Conservation (phyloP, 1,140 invertebrate species). For the Drosophila lowei region DNA sequence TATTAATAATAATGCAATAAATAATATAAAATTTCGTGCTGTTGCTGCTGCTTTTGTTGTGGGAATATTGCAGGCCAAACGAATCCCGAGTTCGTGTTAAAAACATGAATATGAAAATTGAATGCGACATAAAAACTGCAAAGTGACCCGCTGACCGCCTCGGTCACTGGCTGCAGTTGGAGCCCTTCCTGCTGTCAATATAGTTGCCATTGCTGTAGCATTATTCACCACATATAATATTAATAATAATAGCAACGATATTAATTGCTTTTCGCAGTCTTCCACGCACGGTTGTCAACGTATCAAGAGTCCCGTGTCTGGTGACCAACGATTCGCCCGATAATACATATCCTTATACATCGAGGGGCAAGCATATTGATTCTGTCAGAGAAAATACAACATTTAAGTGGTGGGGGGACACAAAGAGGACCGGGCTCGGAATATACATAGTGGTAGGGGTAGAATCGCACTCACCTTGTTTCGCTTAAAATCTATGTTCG, state of each 20-base stretch:
- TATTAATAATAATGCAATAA: conserved; percentile 51
- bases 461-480: conserved; percentile 84
- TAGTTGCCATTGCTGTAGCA: conserved; percentile 41
- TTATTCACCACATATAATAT: conserved; percentile 45
- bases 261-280: conserved; percentile 34
- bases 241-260: conserved; percentile 25
- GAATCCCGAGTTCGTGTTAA: conserved; percentile 64
- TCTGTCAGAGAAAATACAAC: conserved; percentile 77
- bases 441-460: background rate
- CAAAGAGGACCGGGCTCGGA: background rate
- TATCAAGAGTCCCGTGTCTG: conserved; percentile 80
- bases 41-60: conserved; percentile 25
- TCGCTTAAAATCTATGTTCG: conserved; percentile 97
- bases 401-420: background rate
- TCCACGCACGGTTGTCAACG: conserved; percentile 61
- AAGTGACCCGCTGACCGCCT: conserved; percentile 45
- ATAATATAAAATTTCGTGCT: conserved; percentile 34
- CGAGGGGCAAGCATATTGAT: conserved; percentile 86
- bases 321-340: conserved; percentile 82
- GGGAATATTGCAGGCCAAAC: conserved; percentile 50
- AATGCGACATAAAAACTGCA: conserved; percentile 59
- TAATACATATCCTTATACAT: conserved; percentile 90
- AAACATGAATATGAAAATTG: conserved; percentile 61
- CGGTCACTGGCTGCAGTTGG: conserved; percentile 28
- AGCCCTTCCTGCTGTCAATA: conserved; percentile 39